Conservation (phyloP, 2,113 vertebrate species). For the Pangasianodon gigas region DNA sequence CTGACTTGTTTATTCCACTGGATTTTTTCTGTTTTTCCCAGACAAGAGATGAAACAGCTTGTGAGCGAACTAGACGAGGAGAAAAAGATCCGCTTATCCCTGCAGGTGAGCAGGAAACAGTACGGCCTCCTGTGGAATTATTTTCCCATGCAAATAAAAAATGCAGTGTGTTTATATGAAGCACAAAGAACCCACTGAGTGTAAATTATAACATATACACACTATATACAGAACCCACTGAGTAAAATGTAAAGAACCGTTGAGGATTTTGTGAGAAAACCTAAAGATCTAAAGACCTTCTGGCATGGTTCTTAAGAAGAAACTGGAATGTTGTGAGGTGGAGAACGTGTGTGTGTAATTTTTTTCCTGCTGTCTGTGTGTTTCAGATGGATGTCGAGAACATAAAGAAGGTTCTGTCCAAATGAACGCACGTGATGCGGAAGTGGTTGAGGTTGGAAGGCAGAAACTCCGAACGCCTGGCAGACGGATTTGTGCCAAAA, state of each 20-base stretch:
- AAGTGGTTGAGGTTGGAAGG: slow-evolving; percentile 48
- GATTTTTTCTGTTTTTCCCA: slow-evolving; percentile 60
- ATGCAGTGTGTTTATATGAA: background rate
- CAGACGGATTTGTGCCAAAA: slow-evolving; percentile 91
- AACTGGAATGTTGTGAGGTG: background rate
- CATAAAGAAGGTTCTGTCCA: slow-evolving; percentile 95
- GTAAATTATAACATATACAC: background rate
- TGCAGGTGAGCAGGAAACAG: slow-evolving; percentile 80
- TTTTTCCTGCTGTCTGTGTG: slow-evolving; percentile 39
- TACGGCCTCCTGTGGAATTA: background rate
- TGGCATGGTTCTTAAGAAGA: background rate
- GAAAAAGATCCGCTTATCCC: slow-evolving; percentile 89
- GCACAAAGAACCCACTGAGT: background rate
- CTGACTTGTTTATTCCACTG: background rate
- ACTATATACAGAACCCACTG: background rate
- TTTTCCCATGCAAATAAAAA: background rate
- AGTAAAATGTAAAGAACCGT: background rate
- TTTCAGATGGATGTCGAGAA: slow-evolving; percentile 94
- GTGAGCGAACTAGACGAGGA: slow-evolving; percentile 91
- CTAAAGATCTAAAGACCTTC: background rate
- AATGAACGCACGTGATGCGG: slow-evolving; percentile 76
- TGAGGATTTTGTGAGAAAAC: background rate
- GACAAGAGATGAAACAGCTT: slow-evolving; percentile 95
- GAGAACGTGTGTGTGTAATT: background rate
- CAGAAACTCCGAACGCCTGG: slow-evolving; percentile 58